Evolutionary conservation across 2,113 vertebrate species (phyloP).

Genomic region (Zosterops japonicus): DNA sequence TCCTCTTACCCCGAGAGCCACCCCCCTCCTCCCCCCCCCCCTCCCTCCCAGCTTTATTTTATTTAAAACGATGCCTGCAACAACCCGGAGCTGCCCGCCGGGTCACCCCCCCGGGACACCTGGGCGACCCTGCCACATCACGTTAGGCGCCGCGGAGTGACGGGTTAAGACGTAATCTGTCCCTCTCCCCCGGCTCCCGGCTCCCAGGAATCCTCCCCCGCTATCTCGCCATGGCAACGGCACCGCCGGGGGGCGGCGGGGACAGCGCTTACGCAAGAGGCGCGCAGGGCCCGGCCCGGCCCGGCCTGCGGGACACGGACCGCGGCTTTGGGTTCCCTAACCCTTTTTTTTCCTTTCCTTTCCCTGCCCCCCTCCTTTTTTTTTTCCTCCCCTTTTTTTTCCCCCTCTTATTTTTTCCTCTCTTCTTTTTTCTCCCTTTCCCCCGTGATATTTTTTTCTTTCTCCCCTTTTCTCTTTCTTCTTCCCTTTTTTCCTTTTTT

Average conservation of each 20-base stretch:
- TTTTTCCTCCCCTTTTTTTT: no score
- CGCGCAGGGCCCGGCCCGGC: background rate
- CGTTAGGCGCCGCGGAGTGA: conserved; percentile 57
- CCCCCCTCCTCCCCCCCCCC: background rate
- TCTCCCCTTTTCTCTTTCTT: background rate
- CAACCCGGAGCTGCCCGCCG: background rate
- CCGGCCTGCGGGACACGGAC: background rate
- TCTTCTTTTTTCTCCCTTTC: no score
- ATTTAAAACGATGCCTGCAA: conserved; percentile 32
- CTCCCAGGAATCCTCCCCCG: conserved; percentile 77
- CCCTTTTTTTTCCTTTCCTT: no score
- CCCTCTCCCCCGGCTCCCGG: conserved; percentile 23
- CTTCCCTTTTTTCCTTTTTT: background rate
- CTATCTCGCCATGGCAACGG: conserved; percentile 89
- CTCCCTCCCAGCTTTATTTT: background rate
- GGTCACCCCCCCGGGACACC: conserved; percentile 68
- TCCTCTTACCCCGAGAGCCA: conserved; percentile 5
- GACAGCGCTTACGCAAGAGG: conserved; percentile 81
- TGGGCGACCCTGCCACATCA: conserved; percentile 66
- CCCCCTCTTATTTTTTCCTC: no score
- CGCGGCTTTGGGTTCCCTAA: background rate
- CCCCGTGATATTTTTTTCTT: no score
- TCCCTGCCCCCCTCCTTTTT: background rate
- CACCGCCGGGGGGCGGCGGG: conserved; percentile 75
- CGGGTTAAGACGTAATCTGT: conserved; percentile 66